Evolutionary conservation across 2,888 invertebrate genomes (phyloP).

Genomic region (Tribolium freemani): DNA sequence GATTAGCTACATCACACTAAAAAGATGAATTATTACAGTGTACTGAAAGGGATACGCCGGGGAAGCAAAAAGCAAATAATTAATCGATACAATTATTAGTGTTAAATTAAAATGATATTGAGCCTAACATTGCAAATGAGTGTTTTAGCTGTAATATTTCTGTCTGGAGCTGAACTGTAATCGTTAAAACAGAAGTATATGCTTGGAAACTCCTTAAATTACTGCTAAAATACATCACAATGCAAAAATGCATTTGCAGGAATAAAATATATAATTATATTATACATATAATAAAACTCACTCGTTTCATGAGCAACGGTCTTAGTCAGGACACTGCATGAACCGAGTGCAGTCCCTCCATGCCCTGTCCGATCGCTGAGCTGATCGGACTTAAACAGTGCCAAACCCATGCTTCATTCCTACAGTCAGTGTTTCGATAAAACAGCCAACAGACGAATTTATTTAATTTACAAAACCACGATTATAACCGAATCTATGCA

Average conservation of each 20-base stretch:
- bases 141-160: conserved; percentile 65
- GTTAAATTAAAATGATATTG: conserved; percentile 43
- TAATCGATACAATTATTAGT: conserved; percentile 44
- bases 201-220: conserved; percentile 66
- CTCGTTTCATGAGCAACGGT: conserved; percentile 65
- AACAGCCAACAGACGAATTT: conserved; percentile 50
- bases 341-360: conserved; percentile 64
- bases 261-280: conserved; percentile 82
- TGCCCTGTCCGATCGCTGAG: conserved; percentile 57
- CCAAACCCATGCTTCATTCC: conserved; percentile 61
- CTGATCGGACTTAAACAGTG: conserved; percentile 57
- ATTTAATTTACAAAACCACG: conserved; percentile 47
- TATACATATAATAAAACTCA: conserved; percentile 67
- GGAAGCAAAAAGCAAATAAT: conserved; percentile 60
- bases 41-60: conserved; percentile 59
- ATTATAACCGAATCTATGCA: conserved; percentile 55
- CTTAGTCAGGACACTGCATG: conserved; percentile 58
- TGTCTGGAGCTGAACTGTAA: conserved; percentile 57
- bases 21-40: conserved; percentile 57
- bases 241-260: conserved; percentile 85
- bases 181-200: conserved; percentile 66
- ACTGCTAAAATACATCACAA: conserved; percentile 75
- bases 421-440: conserved; percentile 44
- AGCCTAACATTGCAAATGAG: conserved; percentile 64
- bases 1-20: conserved; percentile 67